These are phyloP conservation scores for Xenopus borealis DNA, from an alignment of 2,113 vertebrate species.

Conservation along the genomic window DNA sequence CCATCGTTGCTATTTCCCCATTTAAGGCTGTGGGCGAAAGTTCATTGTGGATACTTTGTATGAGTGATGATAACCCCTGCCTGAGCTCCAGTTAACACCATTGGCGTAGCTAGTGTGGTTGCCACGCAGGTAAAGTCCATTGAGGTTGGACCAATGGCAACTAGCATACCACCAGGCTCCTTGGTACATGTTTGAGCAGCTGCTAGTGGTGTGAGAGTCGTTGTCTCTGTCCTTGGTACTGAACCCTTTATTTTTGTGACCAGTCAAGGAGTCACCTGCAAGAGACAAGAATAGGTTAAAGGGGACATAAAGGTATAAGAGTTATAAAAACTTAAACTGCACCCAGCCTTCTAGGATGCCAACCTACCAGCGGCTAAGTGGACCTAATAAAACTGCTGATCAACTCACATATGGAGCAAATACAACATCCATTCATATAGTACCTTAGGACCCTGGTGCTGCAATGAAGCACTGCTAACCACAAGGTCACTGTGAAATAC, in stretches of 20 bases:
- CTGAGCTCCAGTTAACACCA: neutral
- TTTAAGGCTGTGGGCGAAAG: neutral
- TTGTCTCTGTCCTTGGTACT: conserved; percentile 26
- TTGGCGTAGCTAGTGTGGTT: no score
- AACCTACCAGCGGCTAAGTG: no score
- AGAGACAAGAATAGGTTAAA: neutral
- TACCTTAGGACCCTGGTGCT: no score
- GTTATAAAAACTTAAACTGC: no score
- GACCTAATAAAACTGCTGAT: no score
- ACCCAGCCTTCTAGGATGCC: no score
- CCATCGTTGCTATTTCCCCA: no score
- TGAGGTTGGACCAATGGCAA: conserved; percentile 16
- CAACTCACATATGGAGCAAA: no score
- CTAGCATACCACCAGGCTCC: conserved; percentile 18
- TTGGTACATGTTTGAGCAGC: neutral
- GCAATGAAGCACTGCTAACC: no score
- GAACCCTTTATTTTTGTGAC: neutral
- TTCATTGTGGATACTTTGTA: conserved; percentile 24
- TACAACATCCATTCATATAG: no score
- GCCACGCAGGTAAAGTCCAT: conserved; percentile 5
- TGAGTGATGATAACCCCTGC: neutral
- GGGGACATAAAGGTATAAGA: no score
- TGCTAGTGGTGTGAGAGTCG: neutral
- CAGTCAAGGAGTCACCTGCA: conserved; percentile 14
- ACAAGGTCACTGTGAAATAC: no score